Base-by-base conservation (phyloP, 2,797 vertebrate species). In the Crocidura indochinensis region DNA sequence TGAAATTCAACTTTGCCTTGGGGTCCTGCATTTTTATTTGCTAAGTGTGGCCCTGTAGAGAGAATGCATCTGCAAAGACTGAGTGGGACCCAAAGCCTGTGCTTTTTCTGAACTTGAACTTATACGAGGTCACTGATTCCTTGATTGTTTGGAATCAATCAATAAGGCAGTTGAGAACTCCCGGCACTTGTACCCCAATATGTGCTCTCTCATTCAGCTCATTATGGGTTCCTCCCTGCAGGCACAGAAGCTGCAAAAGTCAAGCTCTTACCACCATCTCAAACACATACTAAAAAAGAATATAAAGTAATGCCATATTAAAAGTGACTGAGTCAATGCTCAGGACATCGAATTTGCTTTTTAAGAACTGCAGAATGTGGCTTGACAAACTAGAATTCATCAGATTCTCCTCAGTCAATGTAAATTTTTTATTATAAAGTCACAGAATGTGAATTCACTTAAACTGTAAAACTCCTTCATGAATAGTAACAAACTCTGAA, bases 401-500 rank as follows among this genome's bases (percentile, higher is more conserved):
- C 95, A 94, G 90, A 93, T 94, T 96, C 87, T 94, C 95, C 79
- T 93, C 81, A 75, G 96, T 74, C 71, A 75, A 83, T 92, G 94
- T 93, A 95, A 92, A 95, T 92, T 79, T 85, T 84, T 92, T 94
- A 94, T 94, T 93, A 94, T 84, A 80, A 92, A 96, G 93, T 85
- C 87, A 74, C 1, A 24, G 93, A 82, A 88, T 0, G 2, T 46
- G 85, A 90, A 94, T 84, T 92, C 82, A 77, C 84, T 93, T 83
- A 91, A 80, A 93, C 92, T 85, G 46, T 91, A 91, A 94, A 95
- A 90, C 76, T 72, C 87, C 84, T 91, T 81, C 78, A 83, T 93
- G 87, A 94, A 96, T 81, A 92, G 94, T 93, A 91, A 95, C 92
- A 88, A 71, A 91, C 15, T 86, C 62, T 56, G 72, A 92, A 92